These are phyloP conservation scores for Scaptodrosophila latifasciaeformis DNA, from an alignment of 2,888 invertebrate genomes.

Conservation along the genomic window DNA sequence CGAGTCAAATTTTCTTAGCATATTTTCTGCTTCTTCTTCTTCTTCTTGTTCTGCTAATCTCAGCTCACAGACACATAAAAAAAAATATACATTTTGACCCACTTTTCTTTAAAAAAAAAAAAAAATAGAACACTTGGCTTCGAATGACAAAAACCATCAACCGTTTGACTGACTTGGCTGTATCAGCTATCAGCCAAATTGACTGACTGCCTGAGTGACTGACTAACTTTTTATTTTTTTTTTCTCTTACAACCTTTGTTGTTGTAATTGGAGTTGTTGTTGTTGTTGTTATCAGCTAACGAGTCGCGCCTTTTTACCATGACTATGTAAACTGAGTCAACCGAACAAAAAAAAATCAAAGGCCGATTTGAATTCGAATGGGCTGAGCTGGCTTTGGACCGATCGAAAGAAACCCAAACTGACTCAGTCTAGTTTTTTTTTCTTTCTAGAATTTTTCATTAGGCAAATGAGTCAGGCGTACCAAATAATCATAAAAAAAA, in stretches of 20 bases:
- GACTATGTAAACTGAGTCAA: slow-evolving; percentile 3
- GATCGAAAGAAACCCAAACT: background rate
- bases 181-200: too few species aligned
- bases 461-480: slow-evolving; percentile 6
- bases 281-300: slow-evolving; percentile 4
- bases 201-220: background rate
- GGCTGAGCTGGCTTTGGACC: background rate
- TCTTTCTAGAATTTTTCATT: background rate
- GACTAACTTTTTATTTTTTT: background rate
- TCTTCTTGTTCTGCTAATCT: too few species aligned
- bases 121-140: too few species aligned
- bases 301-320: background rate
- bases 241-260: background rate
- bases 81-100: too few species aligned
- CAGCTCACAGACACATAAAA: too few species aligned
- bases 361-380: background rate
- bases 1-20: too few species aligned
- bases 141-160: too few species aligned
- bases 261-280: background rate
- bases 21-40: too few species aligned
- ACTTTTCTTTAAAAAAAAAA: too few species aligned
- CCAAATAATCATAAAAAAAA: background rate
- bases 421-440: background rate
- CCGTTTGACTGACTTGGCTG: too few species aligned
- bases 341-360: background rate